A percentile compares a stretch with the other conserved stretches of the same genome.
These are phyloP conservation scores for Sebastes melanostomus DNA, from an alignment of 2,797 vertebrate genomes.

Conservation along the genomic window DNA sequence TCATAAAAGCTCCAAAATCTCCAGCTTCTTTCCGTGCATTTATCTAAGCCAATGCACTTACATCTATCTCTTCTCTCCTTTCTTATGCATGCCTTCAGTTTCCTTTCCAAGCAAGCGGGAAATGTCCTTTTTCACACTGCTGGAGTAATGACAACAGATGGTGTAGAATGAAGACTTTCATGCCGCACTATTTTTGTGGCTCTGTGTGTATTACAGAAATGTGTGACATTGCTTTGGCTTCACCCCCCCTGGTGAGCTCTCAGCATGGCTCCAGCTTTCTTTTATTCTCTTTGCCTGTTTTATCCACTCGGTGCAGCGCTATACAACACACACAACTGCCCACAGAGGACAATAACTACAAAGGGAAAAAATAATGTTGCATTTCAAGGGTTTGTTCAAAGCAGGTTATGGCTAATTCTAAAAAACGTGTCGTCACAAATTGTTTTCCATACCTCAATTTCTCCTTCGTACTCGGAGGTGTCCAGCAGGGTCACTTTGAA, in stretches of 20 bases:
- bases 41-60: neutral
- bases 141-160: conserved; percentile 22
- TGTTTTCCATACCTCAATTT: conserved; percentile 87
- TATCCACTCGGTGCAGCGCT: conserved; percentile 39
- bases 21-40: neutral
- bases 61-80: neutral
- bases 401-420: conserved; percentile 13
- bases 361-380: neutral
- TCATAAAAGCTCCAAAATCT: neutral
- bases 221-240: conserved; percentile 43
- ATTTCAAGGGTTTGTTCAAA: conserved; percentile 21
- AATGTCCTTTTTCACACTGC: conserved; percentile 28
- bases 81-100: neutral
- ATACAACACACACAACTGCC: conserved; percentile 23
- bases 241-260: conserved; percentile 33
- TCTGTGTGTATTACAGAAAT: conserved; percentile 38
- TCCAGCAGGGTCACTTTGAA: conserved; percentile 95
- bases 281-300: conserved; percentile 40
- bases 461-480: conserved; percentile 89
- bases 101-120: conserved; percentile 10
- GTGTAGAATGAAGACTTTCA: conserved; percentile 25
- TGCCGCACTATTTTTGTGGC: conserved; percentile 10
- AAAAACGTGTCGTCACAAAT: neutral
- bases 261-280: conserved; percentile 32
- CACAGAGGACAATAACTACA: conserved; percentile 45